Base-by-base conservation (phyloP, 2,113 vertebrate genomes). In the Trematocara variabile region DNA sequence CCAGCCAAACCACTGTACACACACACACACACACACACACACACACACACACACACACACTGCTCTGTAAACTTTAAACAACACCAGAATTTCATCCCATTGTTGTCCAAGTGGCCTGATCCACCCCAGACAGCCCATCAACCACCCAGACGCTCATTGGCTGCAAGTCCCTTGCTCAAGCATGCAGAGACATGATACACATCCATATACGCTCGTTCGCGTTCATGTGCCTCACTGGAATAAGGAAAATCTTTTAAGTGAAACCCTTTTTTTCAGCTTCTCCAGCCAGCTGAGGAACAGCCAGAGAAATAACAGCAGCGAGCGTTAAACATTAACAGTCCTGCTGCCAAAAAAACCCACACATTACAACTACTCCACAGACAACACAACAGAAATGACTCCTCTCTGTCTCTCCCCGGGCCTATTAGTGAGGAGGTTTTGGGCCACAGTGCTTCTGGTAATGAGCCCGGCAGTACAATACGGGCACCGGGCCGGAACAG, bases 381-480 rank as follows among this genome's bases (percentile, higher is more conserved):
- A 82, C 88, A 89, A 83, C 82, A 86, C 83, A 91, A 87, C 82
- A 91, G 80, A 91, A 94, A 94, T 91, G 91, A 86, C 81, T 91
- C 82, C 81, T 90, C 75, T 87, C 89, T 87, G 90, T 86, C 82
- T 90, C 92, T 92, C 94, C 63, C 86, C 34, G 92, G 93, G 87
- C 95, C 96, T 94, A 96, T 96, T 96, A 96, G 95, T 50, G 82
- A 84, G 80, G 92, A 92, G 92, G 94, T 88, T 94, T 92, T 85
- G 94, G 95, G 93, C 95, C 92, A 93, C 93, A 90, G 94, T 91
- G 92, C 85, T 94, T 91, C 91, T 94, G 93, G 94, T 96, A 96
- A 97, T 96, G 96, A 97, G 96, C 93, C 94, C 94, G 63, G 81
- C 94, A 94, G 95, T 95, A 97, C 96, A 96, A 97, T 96, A 96